A percentile compares a stretch with the other conserved stretches of the same genome.
Conservation (phyloP, 2,797 vertebrate genomes). For the Hydrocynus forskahlii region DNA sequence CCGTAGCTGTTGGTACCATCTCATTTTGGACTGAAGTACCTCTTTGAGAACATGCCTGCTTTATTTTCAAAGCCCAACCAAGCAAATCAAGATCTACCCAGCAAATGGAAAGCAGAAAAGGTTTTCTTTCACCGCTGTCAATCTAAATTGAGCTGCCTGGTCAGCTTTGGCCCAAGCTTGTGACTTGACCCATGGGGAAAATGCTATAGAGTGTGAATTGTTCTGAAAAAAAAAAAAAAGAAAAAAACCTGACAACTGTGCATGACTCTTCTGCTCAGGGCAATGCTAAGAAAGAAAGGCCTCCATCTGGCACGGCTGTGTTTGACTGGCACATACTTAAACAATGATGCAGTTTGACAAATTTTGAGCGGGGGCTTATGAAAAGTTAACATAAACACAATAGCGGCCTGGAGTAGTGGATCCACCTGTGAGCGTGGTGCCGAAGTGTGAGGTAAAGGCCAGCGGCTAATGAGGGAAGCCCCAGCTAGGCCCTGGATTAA, state of each 20-base stretch:
- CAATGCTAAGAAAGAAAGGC: conserved; percentile 80
- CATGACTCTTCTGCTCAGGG: conserved; percentile 83
- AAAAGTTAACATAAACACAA: conserved; percentile 92
- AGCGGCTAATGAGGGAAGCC: conserved; percentile 84
- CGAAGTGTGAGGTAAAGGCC: conserved; percentile 87
- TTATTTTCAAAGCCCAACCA: conserved; percentile 12
- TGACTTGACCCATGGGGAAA: conserved; percentile 56
- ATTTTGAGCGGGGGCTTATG: conserved; percentile 91
- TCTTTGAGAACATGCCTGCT: not conserved
- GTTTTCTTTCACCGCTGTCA: conserved; percentile 76
- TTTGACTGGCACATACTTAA: conserved; percentile 89
- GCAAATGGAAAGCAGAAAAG: conserved; percentile 78
- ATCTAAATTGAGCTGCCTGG: conserved; percentile 72
- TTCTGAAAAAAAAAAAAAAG: not conserved
- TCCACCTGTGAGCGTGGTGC: conserved; percentile 87
- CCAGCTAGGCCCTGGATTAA: conserved; percentile 81
- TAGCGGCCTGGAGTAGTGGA: conserved; percentile 77
- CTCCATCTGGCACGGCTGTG: conserved; percentile 85
- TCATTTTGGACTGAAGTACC: not conserved
- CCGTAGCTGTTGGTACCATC: not conserved
- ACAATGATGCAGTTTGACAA: conserved; percentile 97
- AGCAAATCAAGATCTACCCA: conserved; percentile 51
- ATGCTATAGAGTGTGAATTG: conserved; percentile 46
- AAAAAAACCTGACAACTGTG: conserved; percentile 64
- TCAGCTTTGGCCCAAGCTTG: conserved; percentile 74